These are phyloP conservation scores for Lithophane semibrunnea DNA, from an alignment of 2,888 invertebrate species.

Conservation along the genomic window DNA sequence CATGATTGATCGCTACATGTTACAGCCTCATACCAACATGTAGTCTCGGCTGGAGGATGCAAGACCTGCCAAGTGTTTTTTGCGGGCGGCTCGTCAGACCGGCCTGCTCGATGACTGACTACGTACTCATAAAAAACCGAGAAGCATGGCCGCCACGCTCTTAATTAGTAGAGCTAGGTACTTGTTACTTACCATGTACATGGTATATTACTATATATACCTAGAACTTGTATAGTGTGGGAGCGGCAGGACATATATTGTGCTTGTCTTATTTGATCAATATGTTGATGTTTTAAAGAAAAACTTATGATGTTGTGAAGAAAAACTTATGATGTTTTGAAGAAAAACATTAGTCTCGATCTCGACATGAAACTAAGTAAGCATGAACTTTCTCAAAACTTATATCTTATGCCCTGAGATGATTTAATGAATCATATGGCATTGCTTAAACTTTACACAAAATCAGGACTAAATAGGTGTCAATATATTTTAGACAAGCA, in stretches of 20 bases:
- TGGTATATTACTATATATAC: background rate
- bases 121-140: constrained; percentile 57
- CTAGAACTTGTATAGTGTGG: background rate
- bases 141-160: constrained; percentile 50
- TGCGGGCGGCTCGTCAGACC: constrained; percentile 49
- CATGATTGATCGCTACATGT: constrained; percentile 58
- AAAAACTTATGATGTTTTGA: background rate
- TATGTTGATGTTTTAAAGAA: no score
- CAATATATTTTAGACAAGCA: background rate
- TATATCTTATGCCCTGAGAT: background rate
- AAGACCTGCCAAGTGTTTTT: constrained; percentile 60
- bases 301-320: background rate
- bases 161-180: constrained; percentile 61
- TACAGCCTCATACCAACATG: constrained; percentile 47
- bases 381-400: background rate
- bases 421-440: background rate
- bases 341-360: background rate
- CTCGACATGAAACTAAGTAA: background rate
- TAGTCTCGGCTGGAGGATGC: constrained; percentile 43
- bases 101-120: constrained; percentile 47
- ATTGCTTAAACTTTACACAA: background rate
- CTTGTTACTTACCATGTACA: background rate
- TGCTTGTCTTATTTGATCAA: background rate
- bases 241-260: background rate
- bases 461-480: background rate